phyloP scores from a whole-genome alignment of 2,888 invertebrate genomes.

The Dioctria rufipes region DNA sequence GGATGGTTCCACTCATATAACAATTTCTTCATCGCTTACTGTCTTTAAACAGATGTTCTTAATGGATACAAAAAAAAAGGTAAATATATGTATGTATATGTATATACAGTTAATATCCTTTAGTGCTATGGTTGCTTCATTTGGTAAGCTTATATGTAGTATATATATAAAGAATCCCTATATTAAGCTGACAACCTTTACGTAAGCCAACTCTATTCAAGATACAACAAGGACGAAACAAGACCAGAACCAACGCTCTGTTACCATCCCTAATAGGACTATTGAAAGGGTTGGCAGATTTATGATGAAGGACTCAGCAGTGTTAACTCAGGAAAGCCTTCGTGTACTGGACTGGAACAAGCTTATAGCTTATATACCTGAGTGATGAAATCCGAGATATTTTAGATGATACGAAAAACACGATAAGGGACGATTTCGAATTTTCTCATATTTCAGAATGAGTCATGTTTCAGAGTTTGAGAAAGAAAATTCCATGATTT shows the following conservation, averaged over 20 bases:
- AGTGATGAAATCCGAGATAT: slow-evolving; percentile 15
- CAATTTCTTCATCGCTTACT: slow-evolving; percentile 29
- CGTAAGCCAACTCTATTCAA: slow-evolving; percentile 12
- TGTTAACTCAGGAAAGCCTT: slow-evolving; percentile 25
- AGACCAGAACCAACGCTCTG: not conserved
- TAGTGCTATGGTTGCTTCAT: not conserved
- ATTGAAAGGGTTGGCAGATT: slow-evolving; percentile 49
- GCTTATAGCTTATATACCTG: not conserved
- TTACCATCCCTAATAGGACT: not conserved
- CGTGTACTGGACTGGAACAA: not conserved
- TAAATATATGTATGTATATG: no score
- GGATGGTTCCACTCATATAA: not conserved
- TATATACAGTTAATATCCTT: no score
- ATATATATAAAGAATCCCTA: slow-evolving; percentile 11
- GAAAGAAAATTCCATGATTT: not conserved
- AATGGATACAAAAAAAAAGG: slow-evolving; percentile 1
- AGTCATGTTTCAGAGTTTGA: no score
- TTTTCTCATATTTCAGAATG: slow-evolving; percentile 28
- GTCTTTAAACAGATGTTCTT: slow-evolving; percentile 39
- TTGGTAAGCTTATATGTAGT: not conserved
- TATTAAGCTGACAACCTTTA: not conserved
- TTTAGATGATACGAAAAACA: not conserved
- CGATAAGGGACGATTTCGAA: slow-evolving; percentile 25
- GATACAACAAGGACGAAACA: not conserved
- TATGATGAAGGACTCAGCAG: slow-evolving; percentile 42